These are phyloP conservation scores for Eumaeus atala DNA, from an alignment of 1,140 invertebrate genomes.

Conservation along the genomic window DNA sequence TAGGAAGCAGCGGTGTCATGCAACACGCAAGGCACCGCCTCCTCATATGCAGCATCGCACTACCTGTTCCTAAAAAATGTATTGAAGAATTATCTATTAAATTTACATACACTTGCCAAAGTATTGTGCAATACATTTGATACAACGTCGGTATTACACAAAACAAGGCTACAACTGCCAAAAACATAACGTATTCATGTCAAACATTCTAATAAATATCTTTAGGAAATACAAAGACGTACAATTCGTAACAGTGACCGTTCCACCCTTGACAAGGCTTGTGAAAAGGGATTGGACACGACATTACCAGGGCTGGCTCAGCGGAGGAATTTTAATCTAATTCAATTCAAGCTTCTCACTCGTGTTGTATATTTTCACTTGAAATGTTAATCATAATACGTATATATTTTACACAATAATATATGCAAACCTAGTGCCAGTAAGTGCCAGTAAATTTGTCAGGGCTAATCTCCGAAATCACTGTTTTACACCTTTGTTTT, in stretches of 20 bases:
- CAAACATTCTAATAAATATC: conserved; percentile 47
- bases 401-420: too few relatives aligned
- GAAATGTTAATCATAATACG: too few relatives aligned
- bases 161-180: conserved; percentile 8
- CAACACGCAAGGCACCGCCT: too few relatives aligned
- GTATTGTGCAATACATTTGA: conserved; percentile 3
- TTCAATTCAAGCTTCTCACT: conserved; percentile 28
- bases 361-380: too few relatives aligned
- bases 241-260: conserved; percentile 39
- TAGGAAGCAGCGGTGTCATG: too few relatives aligned
- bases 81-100: not conserved
- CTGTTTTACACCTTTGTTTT: too few relatives aligned
- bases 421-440: too few relatives aligned
- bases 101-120: conserved; percentile 13
- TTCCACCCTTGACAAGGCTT: conserved; percentile 41
- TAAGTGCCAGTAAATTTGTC: too few relatives aligned
- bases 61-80: not conserved
- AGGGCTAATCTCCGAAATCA: too few relatives aligned
- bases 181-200: conserved; percentile 39
- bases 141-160: too few relatives aligned
- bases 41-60: too few relatives aligned
- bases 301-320: conserved; percentile 31
- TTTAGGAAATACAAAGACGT: conserved; percentile 40
- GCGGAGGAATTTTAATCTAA: conserved; percentile 24
- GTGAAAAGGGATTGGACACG: conserved; percentile 57